These are phyloP conservation scores for Cairina moschata DNA, from an alignment of 2,113 vertebrate species.

Conservation along the genomic window DNA sequence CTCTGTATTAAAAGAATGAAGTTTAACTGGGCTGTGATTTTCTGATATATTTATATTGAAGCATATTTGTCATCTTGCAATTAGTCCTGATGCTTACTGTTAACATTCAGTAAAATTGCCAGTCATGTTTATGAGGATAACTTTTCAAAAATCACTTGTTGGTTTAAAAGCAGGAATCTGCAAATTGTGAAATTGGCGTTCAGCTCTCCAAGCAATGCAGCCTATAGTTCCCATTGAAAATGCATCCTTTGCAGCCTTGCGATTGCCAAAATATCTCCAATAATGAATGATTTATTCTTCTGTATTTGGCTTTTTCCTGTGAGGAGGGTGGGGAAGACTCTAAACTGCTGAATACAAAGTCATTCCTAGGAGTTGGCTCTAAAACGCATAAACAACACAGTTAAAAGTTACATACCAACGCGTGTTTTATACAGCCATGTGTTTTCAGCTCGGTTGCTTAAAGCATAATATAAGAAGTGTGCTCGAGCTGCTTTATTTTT, in stretches of 20 bases:
- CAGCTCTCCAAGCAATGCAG: rapidly evolving
- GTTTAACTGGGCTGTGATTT: not conserved
- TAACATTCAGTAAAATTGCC: not conserved
- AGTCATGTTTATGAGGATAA: not conserved
- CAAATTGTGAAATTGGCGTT: not conserved
- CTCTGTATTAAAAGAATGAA: not conserved
- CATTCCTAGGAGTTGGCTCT: constrained; percentile 8
- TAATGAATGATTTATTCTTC: not conserved
- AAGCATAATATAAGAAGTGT: not conserved
- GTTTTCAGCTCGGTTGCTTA: not conserved
- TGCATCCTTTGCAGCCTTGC: not conserved
- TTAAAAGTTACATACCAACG: not conserved
- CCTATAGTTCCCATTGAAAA: not conserved
- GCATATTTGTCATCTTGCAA: not conserved
- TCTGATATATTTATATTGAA: too few species aligned
- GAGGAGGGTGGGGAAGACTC: not conserved
- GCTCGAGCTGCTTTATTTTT: not conserved
- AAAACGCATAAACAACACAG: not conserved
- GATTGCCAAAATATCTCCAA: not conserved
- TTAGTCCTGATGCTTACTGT: not conserved
- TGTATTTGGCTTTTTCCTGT: constrained; percentile 1
- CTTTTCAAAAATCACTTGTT: not conserved
- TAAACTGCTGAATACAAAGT: not conserved
- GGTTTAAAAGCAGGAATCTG: not conserved
- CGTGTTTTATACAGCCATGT: not conserved